phyloP scores from a whole-genome alignment of 2,888 invertebrate species.

The Hedychridium roseum region DNA sequence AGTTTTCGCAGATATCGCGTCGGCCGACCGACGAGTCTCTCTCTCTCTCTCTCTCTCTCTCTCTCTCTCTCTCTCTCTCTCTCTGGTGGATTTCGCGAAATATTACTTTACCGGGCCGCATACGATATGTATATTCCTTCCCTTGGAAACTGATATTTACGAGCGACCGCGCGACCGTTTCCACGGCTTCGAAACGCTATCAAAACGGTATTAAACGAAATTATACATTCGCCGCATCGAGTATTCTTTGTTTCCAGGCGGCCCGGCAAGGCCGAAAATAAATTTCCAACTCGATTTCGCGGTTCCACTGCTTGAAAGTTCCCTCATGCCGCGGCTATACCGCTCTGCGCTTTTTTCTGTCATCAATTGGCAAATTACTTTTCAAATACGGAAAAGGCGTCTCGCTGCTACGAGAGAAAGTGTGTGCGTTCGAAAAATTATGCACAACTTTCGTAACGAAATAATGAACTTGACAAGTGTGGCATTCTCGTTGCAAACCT shows the following conservation, averaged over 20 bases:
- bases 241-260: too few relatives aligned
- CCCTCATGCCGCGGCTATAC: background rate
- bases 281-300: background rate
- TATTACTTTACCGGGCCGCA: conserved; percentile 39
- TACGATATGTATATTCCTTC: conserved; percentile 19
- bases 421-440: too few relatives aligned
- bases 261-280: too few relatives aligned
- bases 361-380: too few relatives aligned
- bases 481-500: too few relatives aligned
- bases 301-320: background rate
- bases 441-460: too few relatives aligned
- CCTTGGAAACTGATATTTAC: conserved; percentile 32
- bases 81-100: conserved; percentile 32
- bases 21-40: conserved; percentile 9
- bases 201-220: conserved; percentile 7
- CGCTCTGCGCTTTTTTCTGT: background rate
- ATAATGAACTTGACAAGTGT: too few relatives aligned
- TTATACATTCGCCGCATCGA: conserved; percentile 2
- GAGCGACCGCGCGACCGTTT: conserved; percentile 19
- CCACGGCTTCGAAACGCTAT: conserved; percentile 7
- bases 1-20: conserved; percentile 47
- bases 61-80: background rate
- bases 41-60: conserved; percentile 1
- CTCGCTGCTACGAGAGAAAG: too few relatives aligned
- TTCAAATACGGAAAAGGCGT: too few relatives aligned